Conservation (phyloP, 2,797 vertebrate genomes). For the Myripristis jacobus region DNA sequence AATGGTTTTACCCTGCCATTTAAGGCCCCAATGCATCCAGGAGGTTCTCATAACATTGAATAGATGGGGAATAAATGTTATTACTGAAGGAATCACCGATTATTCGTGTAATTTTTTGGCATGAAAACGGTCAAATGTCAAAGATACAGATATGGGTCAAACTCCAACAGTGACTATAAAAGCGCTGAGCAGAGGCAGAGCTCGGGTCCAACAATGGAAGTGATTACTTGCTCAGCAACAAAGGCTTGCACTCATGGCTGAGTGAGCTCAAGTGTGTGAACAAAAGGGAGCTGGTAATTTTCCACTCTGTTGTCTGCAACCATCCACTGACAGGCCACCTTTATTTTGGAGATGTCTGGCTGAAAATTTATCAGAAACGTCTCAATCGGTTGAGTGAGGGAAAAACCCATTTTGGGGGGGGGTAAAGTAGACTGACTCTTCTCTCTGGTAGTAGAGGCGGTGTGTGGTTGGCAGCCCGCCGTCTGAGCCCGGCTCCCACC, state of each 20-base stretch:
- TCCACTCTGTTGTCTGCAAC: conserved; percentile 36
- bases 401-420: not conserved
- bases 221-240: conserved; percentile 43
- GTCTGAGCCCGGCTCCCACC: conserved; percentile 89
- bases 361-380: conserved; percentile 16
- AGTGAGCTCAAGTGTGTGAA: conserved; percentile 38
- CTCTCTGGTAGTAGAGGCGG: conserved; percentile 87
- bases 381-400: not conserved
- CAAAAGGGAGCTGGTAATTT: conserved; percentile 50
- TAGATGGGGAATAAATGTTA: too few relatives aligned
- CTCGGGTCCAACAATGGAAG: conserved; percentile 33
- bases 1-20: too few relatives aligned
- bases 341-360: not conserved
- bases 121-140: too few relatives aligned
- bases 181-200: not conserved
- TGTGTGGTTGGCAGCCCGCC: conserved; percentile 88
- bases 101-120: too few relatives aligned
- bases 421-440: conserved; percentile 79
- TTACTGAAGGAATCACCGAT: too few relatives aligned
- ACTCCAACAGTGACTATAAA: too few relatives aligned
- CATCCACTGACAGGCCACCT: conserved; percentile 1
- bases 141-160: too few relatives aligned
- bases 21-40: too few relatives aligned
- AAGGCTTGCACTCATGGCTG: conserved; percentile 37
- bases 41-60: too few relatives aligned